phyloP scores from a whole-genome alignment of 1,140 invertebrate species.

The Trachymyrmex cornetzi region DNA sequence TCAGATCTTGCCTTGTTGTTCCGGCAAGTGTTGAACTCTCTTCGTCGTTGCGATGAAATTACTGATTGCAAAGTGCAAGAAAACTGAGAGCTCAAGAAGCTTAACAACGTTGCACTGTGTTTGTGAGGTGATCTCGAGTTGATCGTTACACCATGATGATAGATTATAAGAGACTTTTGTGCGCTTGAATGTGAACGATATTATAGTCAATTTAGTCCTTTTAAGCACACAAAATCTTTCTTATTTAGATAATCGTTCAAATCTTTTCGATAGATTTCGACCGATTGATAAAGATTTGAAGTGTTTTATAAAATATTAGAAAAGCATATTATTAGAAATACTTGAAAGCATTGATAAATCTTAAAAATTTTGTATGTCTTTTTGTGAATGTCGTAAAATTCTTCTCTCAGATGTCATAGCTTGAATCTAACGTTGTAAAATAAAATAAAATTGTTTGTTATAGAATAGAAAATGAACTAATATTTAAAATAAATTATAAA shows the following conservation, averaged over 20 bases:
- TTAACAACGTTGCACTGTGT: constrained; percentile 8
- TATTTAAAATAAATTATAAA: not conserved
- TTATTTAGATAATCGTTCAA: constrained; percentile 13
- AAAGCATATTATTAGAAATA: not conserved
- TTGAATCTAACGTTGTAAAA: not conserved
- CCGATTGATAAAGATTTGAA: not conserved
- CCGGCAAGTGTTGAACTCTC: not conserved
- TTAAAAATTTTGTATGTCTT: not conserved
- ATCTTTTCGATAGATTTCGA: not conserved
- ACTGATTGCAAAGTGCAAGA: not conserved
- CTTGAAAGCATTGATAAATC: not conserved
- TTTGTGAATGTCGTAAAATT: not conserved
- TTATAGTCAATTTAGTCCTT: not conserved
- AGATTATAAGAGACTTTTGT: constrained; percentile 61
- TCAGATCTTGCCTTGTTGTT: not conserved
- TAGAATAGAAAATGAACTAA: not conserved
- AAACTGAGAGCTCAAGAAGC: not conserved
- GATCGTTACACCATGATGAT: constrained; percentile 53
- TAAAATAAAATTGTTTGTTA: not conserved
- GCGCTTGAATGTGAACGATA: not conserved
- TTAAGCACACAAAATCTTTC: not conserved
- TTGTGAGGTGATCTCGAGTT: constrained; percentile 19
- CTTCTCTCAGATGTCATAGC: not conserved
- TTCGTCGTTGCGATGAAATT: not conserved
- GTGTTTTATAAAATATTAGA: not conserved